Base-by-base conservation (phyloP, 2,888 invertebrate genomes). In the Tiliacea aurago region DNA sequence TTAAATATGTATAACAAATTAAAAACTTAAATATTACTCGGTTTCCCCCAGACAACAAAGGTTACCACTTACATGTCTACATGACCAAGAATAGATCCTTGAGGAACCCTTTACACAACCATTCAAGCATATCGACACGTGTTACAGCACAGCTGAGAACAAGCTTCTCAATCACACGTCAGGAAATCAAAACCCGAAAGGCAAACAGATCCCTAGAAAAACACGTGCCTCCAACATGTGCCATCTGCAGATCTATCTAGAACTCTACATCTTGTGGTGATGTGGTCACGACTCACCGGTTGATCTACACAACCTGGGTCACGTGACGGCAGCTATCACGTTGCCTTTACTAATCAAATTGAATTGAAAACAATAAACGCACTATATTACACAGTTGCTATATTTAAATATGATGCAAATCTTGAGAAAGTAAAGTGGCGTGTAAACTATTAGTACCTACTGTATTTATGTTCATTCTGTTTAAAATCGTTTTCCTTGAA, bases 281-380 rank as follows among this genome's bases (percentile, higher is more conserved):
- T 72, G 80, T 65, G 80, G 80, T 80, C 68, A 69, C 80, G 61
- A 65, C 20, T 68, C 37, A 11, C 56, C 9, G 37, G 51, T 68
- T 55, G 37, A 56, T 41, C 33, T 53, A 33, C 47, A 49, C 67
- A 41, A 15, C 41, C 9, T n/a, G n/a, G 15, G 47, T 80, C 68
- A 77, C 71, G 76, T 77, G 76, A 66, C 28, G 11, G 45, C 59
- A 18, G 43, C 20, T 70, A 70, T 73, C 71, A 82, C 77, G 80
- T 84, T 80, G 49, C 68, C 68, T 69, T 69, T 62, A 62, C 68
- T 80, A 84, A 56, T 62, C 43, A 70, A 78, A 78, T 67, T 65
- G 80, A 83, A 79, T 78, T 65, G 74, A 84, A n/a, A 84, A 80
- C 62, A 84, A 84, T 73, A 73, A 68, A 65, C 61, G 20, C 49